Base-by-base conservation (phyloP, 2,113 vertebrate species). In the Laticauda laticaudata region DNA sequence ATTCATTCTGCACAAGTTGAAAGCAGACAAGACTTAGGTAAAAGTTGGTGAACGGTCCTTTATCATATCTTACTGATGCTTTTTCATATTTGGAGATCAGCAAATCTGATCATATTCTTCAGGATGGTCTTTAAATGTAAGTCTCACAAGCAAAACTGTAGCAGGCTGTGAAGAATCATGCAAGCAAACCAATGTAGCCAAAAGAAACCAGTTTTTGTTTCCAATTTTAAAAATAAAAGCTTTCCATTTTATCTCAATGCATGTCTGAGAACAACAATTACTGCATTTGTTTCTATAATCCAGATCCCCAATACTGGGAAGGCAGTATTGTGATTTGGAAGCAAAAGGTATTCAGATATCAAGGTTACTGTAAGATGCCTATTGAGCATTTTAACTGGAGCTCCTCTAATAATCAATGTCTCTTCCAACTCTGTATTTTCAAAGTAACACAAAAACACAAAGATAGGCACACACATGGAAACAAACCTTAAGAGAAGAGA, bases 1-100 rank as follows among this genome's bases (percentile, higher is more conserved):
- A 96, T 97, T 97, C 96, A 96, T 97, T 97, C 95, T 89, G 92
- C 87, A 93, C 88, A 95, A 95, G 51, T 92, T 93, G 96, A 96
- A 94, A 96, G 95, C 94, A 95, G 92, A 94, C 85, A 95, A 51
- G 96, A 90, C 96, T 97, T 96, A 96, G 94, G 96, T 96, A 96
- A 96, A 96, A 95, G 95, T 95, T 94, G 95, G 95, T 96, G 96
- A 96, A 96, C 94, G 95, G 92, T 92, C 95, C 94, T 95, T 94
- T 94, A 61, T 92, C 90, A 2, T 95, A 90, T 92, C 88, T 95
- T 48, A 92, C 64, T 56, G n/a, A 61, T 93, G 95, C 64, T 57
- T 94, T 5, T 61, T 0, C 88, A 95, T 61, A 93, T 57, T 95
- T 96, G 64, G 88, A 96, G 97, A 96, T 94, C 94, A 96, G 96